Percentiles rank a stretch among this genome's conserved stretches.
Evolutionary conservation across 2,797 vertebrate species (phyloP).

Genomic region (Malacoraja senta): DNA sequence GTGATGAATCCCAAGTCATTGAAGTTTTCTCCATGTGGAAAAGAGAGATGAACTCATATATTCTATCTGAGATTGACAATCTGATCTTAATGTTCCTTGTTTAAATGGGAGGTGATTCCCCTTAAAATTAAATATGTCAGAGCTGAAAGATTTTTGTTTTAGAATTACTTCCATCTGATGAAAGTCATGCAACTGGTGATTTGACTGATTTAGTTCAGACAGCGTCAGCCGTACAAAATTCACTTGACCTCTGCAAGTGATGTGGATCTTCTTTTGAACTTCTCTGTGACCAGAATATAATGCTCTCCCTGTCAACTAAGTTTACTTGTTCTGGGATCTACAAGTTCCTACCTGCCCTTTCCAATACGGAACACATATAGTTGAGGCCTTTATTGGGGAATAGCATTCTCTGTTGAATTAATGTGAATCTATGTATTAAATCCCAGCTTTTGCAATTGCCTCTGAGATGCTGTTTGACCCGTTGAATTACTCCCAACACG

Average conservation of each 20-base stretch:
- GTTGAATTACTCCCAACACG: too few species aligned
- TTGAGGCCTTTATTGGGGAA: background rate
- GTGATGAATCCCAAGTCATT: background rate
- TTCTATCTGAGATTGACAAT: background rate
- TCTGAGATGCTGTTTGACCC: too few species aligned
- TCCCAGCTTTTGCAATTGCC: background rate
- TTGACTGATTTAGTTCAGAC: background rate
- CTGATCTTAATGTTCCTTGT: background rate
- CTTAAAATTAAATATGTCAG: background rate
- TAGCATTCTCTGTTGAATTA: background rate
- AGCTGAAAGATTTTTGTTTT: background rate
- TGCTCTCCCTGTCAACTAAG: background rate
- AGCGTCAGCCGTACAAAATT: background rate
- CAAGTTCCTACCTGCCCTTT: background rate
- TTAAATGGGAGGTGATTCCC: background rate
- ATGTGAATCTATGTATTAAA: background rate
- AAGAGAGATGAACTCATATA: background rate
- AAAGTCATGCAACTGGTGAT: slow-evolving; percentile 9
- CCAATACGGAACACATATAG: background rate
- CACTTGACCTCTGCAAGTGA: slow-evolving; percentile 27
- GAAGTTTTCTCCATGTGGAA: background rate
- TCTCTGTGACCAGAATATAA: background rate
- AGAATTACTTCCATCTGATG: background rate
- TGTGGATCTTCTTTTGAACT: background rate
- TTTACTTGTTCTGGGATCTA: background rate